These are phyloP conservation scores for Peromyscus californicus DNA, from an alignment of 2,113 vertebrate genomes.

Conservation along the genomic window DNA sequence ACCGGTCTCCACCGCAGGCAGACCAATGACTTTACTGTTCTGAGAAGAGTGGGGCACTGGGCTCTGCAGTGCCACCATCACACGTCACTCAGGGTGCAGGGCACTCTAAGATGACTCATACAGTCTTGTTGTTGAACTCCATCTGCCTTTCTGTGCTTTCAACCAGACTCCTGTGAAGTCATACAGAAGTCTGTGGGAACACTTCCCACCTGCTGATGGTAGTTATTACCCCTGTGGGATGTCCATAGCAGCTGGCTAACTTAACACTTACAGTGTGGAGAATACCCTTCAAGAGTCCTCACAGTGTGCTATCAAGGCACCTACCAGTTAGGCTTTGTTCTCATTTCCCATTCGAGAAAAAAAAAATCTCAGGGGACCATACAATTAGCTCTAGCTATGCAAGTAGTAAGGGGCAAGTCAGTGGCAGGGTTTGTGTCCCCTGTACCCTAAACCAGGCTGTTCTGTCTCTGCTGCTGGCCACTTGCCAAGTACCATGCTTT, in stretches of 20 bases:
- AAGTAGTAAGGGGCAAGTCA: neutral
- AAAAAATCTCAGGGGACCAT: neutral
- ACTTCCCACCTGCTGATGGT: neutral
- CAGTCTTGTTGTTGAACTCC: neutral
- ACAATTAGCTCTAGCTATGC: neutral
- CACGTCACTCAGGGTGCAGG: neutral
- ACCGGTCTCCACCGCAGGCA: neutral
- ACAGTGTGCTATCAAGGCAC: neutral
- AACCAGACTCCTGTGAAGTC: neutral
- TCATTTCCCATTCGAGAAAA: neutral
- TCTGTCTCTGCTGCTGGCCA: neutral
- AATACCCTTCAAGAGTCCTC: neutral
- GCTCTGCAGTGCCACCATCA: neutral
- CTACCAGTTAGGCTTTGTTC: neutral
- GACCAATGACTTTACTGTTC: neutral
- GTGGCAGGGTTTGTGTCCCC: neutral
- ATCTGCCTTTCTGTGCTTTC: neutral
- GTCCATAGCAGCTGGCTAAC: neutral
- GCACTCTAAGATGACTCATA: neutral
- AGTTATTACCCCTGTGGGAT: accelerated
- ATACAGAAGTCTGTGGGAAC: neutral
- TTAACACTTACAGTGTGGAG: neutral
- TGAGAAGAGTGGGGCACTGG: neutral
- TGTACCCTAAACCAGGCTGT: neutral
- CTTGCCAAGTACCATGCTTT: neutral